Conservation (phyloP, 2,888 invertebrate genomes). For the Dynastes tityus region DNA sequence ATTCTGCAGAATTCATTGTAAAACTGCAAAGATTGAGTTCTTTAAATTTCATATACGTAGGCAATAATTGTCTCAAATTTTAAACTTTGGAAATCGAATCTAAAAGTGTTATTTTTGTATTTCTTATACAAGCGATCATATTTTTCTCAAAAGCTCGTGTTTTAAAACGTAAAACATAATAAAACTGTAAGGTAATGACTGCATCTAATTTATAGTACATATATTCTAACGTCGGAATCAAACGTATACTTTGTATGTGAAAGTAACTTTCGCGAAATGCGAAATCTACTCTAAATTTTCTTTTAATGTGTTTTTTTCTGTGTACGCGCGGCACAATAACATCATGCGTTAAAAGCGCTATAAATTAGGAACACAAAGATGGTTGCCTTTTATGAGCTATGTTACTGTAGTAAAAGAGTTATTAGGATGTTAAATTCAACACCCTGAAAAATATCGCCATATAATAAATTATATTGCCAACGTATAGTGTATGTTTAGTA, state of each 20-base stretch:
- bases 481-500: constrained; percentile 49
- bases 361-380: constrained; percentile 59
- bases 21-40: too few relatives aligned
- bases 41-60: too few relatives aligned
- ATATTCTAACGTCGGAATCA: constrained; percentile 9
- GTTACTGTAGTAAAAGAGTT: constrained; percentile 59
- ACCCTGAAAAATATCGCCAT: constrained; percentile 56
- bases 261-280: constrained; percentile 11
- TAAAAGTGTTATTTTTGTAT: too few relatives aligned
- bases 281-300: constrained; percentile 30
- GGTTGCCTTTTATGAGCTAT: constrained; percentile 59
- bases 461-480: constrained; percentile 52
- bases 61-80: too few relatives aligned
- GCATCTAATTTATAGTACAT: constrained; percentile 40
- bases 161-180: too few relatives aligned
- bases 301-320: constrained; percentile 21
- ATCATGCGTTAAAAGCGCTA: constrained; percentile 58
- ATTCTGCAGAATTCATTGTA: too few relatives aligned
- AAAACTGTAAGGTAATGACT: constrained; percentile 48
- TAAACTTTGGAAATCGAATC: too few relatives aligned
- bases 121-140: too few relatives aligned
- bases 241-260: constrained; percentile 4
- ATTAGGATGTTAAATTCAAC: constrained; percentile 60
- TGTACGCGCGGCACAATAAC: constrained; percentile 48
- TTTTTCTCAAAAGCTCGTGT: too few relatives aligned